A percentile compares a stretch with the other conserved stretches of the same genome.
These are phyloP conservation scores for Solen grandis DNA, from an alignment of 1,140 invertebrate genomes.

Conservation along the genomic window DNA sequence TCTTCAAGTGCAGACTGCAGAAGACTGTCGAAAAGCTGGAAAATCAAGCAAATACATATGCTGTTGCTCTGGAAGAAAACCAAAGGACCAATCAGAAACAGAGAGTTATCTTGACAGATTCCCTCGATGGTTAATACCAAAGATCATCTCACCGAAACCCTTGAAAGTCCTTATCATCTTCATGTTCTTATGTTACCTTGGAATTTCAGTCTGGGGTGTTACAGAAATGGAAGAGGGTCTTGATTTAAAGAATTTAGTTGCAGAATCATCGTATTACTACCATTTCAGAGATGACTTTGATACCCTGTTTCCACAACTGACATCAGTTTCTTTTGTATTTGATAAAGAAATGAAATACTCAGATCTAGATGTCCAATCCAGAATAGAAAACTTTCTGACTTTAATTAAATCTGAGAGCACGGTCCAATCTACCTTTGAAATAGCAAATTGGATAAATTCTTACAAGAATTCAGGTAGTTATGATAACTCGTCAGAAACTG, in stretches of 20 bases:
- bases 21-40: not conserved
- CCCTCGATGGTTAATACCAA: constrained; percentile 44
- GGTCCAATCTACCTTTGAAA: constrained; percentile 7
- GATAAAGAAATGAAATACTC: constrained; percentile 19
- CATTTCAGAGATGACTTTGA: constrained; percentile 21
- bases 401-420: not conserved
- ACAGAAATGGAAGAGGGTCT: constrained; percentile 50
- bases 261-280: constrained; percentile 52
- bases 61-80: constrained; percentile 44
- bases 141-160: constrained; percentile 12
- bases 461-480: constrained; percentile 85
- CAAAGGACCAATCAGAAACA: constrained; percentile 31
- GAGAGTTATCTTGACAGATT: constrained; percentile 53
- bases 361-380: not conserved
- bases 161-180: constrained; percentile 46
- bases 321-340: constrained; percentile 40
- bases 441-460: constrained; percentile 88
- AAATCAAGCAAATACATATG: not conserved
- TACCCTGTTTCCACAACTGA: constrained; percentile 1
- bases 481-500: constrained; percentile 79
- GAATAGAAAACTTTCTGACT: not conserved
- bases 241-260: constrained; percentile 14
- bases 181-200: constrained; percentile 38
- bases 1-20: constrained; percentile 2
- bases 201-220: constrained; percentile 33